Evolutionary conservation across 2,113 vertebrate species (phyloP).

Genomic region (Amphilophus citrinellus): DNA sequence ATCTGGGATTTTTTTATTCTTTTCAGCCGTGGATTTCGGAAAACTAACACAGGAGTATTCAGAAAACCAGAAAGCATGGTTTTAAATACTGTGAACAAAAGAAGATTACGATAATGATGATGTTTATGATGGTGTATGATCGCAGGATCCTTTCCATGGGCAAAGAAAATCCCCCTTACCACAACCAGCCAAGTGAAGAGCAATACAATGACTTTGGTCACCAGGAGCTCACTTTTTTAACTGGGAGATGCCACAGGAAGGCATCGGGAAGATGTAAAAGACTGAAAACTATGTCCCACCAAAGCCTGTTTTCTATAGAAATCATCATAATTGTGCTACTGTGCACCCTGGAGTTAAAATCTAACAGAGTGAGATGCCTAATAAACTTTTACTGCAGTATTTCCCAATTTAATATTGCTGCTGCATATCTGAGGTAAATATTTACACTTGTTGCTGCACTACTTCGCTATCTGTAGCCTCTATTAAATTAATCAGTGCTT

Average conservation of each 20-base stretch:
- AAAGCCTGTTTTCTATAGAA: neutral
- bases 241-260: fast-evolving
- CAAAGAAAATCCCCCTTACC: neutral
- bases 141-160: neutral
- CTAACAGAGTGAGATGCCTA: neutral
- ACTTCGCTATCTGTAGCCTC: neutral
- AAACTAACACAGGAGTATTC: neutral
- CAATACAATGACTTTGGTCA: neutral
- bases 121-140: neutral
- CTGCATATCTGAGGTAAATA: neutral
- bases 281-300: neutral
- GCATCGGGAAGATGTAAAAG: neutral
- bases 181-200: too few species aligned
- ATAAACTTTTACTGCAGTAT: neutral
- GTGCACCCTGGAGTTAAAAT: neutral
- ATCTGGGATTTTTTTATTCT: neutral
- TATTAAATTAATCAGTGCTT: neutral
- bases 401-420: neutral
- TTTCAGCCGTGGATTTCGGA: neutral
- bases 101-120: neutral
- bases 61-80: neutral
- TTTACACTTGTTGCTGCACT: neutral
- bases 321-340: neutral
- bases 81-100: neutral
- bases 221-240: too few species aligned